Evolutionary conservation across 2,888 invertebrate genomes (phyloP), one percentile per base, ranked within the genome.

Genomic region (Torymus aiolomorphi): DNA sequence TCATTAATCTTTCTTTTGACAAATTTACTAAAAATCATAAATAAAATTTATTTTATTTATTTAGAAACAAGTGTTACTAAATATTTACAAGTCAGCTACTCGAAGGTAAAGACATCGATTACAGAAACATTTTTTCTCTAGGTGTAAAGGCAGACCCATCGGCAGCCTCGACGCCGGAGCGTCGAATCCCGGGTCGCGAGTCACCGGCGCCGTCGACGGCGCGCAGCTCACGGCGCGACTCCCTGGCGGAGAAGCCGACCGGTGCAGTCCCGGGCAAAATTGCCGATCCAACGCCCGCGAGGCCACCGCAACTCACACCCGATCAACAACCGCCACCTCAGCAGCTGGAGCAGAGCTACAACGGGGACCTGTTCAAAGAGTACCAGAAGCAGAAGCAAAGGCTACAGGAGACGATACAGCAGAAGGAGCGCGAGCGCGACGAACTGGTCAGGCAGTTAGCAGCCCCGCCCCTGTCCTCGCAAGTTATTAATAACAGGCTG

Each of bases 321-420:
- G 62, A 67, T 16, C 61, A 92, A 88, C 20, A 84, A 76, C 65
- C 42, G n/a, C 74, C n/a, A 42, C 76, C 59, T 10, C 67, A 56
- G 13, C 84, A 82, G 86, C 85, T 91, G 69, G 92, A 92, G 79
- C 91, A 91, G 75, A 92, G 92, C 81, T 92, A 91, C 86, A 92
- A 91, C 87, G 93, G 95, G 67, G 96, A 96, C 87, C 90, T 96
- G 78, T 93, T 95, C 85, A 95, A 95, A 87, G 96, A 96, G 88
- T 96, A 95, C 88, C 96, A 96, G 89, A 93, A 94, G 84, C 94
- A 95, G 86, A 95, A 95, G 87, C 94, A 95, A 88, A 93, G 94
- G 82, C 88, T 93, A 77, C 93, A 93, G 86, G 93, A 93, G 83
- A 92, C 93, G 52, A 88, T 93, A 83, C 92, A 91, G 49, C 87